These are phyloP conservation scores for Grantiella picta DNA, from an alignment of 2,113 vertebrate species.

Conservation along the genomic window DNA sequence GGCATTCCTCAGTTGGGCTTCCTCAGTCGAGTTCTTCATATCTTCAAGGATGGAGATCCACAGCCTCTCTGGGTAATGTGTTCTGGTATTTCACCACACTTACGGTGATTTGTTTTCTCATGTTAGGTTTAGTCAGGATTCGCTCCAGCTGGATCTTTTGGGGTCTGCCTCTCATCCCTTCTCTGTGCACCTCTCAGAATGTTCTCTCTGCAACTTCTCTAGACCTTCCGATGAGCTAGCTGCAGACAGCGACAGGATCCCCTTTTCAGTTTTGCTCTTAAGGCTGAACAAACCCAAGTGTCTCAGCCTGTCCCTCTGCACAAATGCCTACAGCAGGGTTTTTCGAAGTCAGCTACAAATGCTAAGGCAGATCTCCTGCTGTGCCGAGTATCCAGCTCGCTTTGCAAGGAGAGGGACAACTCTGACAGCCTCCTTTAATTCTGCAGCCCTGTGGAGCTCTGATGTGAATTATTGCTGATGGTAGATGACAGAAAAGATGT, in stretches of 20 bases:
- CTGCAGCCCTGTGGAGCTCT: background rate
- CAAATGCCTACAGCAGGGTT: rapidly evolving
- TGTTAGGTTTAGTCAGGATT: background rate
- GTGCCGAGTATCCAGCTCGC: background rate
- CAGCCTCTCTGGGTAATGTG: background rate
- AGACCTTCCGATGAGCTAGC: background rate
- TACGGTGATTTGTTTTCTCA: background rate
- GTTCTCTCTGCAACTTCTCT: background rate
- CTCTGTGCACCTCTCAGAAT: background rate
- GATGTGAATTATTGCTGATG: background rate
- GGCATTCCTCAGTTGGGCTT: background rate
- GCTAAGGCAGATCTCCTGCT: background rate
- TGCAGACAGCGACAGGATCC: background rate
- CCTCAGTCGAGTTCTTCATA: background rate
- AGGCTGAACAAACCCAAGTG: background rate
- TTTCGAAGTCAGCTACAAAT: background rate
- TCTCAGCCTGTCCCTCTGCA: background rate
- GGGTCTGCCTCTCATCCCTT: background rate
- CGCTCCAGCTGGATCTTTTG: background rate
- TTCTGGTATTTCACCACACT: background rate
- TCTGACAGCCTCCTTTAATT: background rate
- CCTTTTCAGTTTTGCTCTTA: background rate
- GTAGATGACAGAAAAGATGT: slow-evolving; percentile 3
- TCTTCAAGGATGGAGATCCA: background rate
- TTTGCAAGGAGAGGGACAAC: background rate